These are phyloP conservation scores for Grus americana DNA, from an alignment of 2,113 vertebrate species.

Conservation along the genomic window DNA sequence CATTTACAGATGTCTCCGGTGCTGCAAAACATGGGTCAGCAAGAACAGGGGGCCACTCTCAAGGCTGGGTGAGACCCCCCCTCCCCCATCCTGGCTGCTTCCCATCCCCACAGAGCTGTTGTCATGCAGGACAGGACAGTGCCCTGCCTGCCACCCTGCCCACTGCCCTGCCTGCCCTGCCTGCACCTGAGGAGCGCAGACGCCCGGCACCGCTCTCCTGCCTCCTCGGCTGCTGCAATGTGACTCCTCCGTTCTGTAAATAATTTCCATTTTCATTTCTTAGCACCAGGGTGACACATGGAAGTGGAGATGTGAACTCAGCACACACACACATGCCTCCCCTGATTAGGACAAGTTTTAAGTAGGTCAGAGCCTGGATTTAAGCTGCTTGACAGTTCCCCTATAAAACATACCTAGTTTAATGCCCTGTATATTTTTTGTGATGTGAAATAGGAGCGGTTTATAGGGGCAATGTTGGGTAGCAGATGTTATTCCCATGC, in stretches of 20 bases:
- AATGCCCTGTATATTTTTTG: constrained; percentile 41
- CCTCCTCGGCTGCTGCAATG: not conserved
- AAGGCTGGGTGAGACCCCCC: not conserved
- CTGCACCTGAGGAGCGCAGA: not conserved
- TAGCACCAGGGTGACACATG: not conserved
- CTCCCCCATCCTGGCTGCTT: not conserved
- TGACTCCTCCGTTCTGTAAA: not conserved
- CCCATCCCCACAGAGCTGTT: not conserved
- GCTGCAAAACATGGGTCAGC: not conserved
- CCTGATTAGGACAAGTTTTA: constrained; percentile 61
- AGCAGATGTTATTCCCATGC: constrained; percentile 36
- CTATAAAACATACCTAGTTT: constrained; percentile 46
- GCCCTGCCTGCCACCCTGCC: not conserved
- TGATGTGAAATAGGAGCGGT: constrained; percentile 12
- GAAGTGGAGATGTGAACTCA: constrained; percentile 38
- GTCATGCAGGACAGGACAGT: not conserved
- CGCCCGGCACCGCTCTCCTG: not conserved
- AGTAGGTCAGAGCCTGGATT: constrained; percentile 56
- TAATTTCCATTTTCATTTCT: not conserved
- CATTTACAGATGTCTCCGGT: not conserved
- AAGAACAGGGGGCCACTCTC: not conserved
- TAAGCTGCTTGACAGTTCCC: constrained; percentile 46
- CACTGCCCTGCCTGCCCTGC: not conserved
- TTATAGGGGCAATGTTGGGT: constrained; percentile 31
- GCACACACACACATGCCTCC: constrained; percentile 27